Conservation (phyloP, 2,888 invertebrate genomes). For the Athrips mouffetella region DNA sequence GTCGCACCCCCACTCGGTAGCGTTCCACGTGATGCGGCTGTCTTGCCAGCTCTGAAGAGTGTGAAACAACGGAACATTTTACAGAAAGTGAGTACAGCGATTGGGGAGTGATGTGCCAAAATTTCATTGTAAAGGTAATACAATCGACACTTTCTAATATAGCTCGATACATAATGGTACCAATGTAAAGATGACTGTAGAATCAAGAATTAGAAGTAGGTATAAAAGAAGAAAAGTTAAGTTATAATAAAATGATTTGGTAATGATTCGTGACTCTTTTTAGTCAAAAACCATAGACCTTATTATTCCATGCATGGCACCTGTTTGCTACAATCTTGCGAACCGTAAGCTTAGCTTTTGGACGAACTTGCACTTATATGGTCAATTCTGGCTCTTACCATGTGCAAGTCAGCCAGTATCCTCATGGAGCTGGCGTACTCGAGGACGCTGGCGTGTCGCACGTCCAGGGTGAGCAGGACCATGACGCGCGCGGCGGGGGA, state of each 20-base stretch:
- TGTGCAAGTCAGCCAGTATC: conserved; percentile 61
- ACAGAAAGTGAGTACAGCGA: no score
- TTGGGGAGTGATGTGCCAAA: not conserved
- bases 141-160: not conserved
- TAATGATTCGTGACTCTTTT: no score
- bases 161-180: not conserved
- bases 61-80: not conserved
- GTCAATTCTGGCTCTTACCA: conserved; percentile 67
- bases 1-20: conserved; percentile 80
- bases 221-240: no score
- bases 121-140: not conserved
- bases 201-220: no score
- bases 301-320: no score
- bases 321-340: no score
- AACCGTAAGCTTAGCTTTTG: no score
- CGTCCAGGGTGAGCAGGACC: conserved; percentile 75
- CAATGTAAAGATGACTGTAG: no score
- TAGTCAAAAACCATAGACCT: no score
- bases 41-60: conserved; percentile 84
- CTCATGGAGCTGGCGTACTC: conserved; percentile 79
- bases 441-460: conserved; percentile 82
- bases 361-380: no score
- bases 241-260: no score
- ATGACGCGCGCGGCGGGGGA: conserved; percentile 48
- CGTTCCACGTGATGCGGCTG: conserved; percentile 85